A percentile compares a stretch with the other conserved stretches of the same genome.
phyloP scores from a whole-genome alignment of 2,888 invertebrate species.

The Cenopis cana region DNA sequence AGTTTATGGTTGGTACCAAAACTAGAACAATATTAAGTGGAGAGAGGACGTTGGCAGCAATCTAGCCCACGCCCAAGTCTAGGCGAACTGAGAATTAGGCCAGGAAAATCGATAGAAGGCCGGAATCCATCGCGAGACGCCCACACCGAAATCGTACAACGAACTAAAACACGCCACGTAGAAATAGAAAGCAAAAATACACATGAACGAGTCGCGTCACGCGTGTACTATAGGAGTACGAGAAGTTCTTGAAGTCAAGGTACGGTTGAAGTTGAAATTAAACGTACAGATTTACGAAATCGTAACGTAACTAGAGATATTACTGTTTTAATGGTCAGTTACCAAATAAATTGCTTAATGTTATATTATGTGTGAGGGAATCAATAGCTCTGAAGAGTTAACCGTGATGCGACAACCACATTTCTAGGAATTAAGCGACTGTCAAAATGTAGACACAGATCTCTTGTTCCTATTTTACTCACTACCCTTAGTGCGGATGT shows the following conservation, averaged over 20 bases:
- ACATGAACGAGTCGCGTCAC: background rate
- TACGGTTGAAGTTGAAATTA: background rate
- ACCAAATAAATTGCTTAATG: constrained; percentile 19
- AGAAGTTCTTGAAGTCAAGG: constrained; percentile 23
- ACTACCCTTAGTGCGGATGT: constrained; percentile 15
- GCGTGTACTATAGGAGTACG: constrained; percentile 1
- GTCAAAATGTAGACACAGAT: constrained; percentile 1
- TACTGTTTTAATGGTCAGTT: constrained; percentile 21
- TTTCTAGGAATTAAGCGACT: background rate
- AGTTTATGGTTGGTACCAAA: background rate
- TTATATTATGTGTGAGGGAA: constrained; percentile 1
- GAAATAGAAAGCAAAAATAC: constrained; percentile 33
- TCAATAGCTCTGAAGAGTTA: constrained; percentile 6
- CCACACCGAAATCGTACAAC: constrained; percentile 31
- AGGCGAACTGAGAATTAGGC: constrained; percentile 60
- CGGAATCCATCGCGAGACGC: constrained; percentile 36
- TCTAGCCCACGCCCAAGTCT: constrained; percentile 57
- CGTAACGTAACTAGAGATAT: background rate
- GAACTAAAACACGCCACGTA: constrained; percentile 31
- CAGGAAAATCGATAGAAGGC: constrained; percentile 62
- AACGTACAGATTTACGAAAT: constrained; percentile 15
- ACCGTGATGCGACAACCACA: background rate
- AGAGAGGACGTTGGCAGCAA: constrained; percentile 47
- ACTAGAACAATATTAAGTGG: constrained; percentile 14
- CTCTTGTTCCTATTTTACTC: background rate